Evolutionary conservation across 2,113 vertebrate species (phyloP).

Genomic region (Carassius gibelio): DNA sequence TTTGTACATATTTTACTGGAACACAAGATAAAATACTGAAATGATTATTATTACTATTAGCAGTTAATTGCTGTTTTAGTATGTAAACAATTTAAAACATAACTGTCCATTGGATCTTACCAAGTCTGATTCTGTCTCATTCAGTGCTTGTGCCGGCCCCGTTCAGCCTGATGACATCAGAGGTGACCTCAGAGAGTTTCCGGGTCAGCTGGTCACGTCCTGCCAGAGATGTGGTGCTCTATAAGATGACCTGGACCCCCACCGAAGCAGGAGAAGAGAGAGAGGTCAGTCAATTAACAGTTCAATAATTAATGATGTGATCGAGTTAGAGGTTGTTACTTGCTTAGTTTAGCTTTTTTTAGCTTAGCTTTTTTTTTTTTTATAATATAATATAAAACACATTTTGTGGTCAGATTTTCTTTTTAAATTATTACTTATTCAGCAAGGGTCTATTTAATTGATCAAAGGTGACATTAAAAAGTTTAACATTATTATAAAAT

Average conservation of each 20-base stretch:
- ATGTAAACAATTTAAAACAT: no score
- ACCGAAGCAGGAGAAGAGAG: conserved; percentile 79
- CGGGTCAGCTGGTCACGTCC: conserved; percentile 89
- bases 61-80: no score
- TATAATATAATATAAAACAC: background rate
- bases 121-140: background rate
- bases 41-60: background rate
- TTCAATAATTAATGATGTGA: background rate
- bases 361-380: no score
- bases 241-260: conserved; percentile 89
- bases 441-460: no score
- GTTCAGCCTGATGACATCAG: conserved; percentile 81
- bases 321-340: background rate
- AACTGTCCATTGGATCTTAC: no score
- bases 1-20: background rate
- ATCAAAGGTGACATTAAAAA: no score
- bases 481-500: no score
- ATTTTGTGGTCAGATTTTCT: no score
- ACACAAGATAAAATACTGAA: background rate
- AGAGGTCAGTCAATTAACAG: conserved; percentile 78
- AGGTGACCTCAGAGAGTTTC: conserved; percentile 81
- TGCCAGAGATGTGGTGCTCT: conserved; percentile 83
- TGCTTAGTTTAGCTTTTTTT: no score
- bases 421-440: no score
- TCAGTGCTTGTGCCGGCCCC: conserved; percentile 87